These are phyloP conservation scores for Drosophila repleta DNA, from an alignment of 1,140 invertebrate species.

Conservation along the genomic window DNA sequence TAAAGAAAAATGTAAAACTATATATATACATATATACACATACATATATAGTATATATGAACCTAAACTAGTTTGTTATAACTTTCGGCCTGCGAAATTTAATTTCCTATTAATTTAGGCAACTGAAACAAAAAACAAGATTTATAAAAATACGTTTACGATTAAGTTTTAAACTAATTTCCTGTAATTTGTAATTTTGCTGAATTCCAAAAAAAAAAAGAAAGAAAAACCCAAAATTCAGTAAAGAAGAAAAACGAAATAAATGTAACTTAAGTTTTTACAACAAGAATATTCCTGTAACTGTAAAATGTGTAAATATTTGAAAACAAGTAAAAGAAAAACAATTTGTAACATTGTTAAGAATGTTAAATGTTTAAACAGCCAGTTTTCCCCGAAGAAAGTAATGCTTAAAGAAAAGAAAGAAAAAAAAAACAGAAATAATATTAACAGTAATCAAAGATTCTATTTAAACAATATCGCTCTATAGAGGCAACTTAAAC, in stretches of 20 bases:
- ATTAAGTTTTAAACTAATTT: slow-evolving; percentile 58
- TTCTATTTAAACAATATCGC: slow-evolving; percentile 7
- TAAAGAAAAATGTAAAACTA: slow-evolving; percentile 21
- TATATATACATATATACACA: slow-evolving; percentile 1
- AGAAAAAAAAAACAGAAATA: too few species aligned
- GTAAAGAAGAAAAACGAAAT: slow-evolving; percentile 4
- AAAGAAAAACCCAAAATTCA: slow-evolving; percentile 24
- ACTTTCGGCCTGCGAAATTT: slow-evolving; percentile 75
- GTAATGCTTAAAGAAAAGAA: too few species aligned
- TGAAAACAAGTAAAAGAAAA: slow-evolving; percentile 18
- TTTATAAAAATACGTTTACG: slow-evolving; percentile 39
- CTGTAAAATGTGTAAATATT: slow-evolving; percentile 77
- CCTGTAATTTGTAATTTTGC: slow-evolving; percentile 57
- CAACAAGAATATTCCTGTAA: slow-evolving; percentile 72
- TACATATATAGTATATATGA: not conserved
- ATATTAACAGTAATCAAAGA: not conserved
- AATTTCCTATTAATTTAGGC: slow-evolving; percentile 76
- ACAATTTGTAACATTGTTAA: slow-evolving; percentile 48
- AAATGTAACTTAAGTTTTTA: slow-evolving; percentile 63
- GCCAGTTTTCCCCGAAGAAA: slow-evolving; percentile 23
- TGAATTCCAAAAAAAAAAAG: slow-evolving; percentile 22
- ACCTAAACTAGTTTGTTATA: slow-evolving; percentile 53
- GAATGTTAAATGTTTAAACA: slow-evolving; percentile 54
- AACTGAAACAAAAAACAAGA: slow-evolving; percentile 8
- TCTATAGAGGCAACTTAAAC: slow-evolving; percentile 21